phyloP scores from a whole-genome alignment of 2,797 vertebrate species.

The Rhodeus uyekii region DNA sequence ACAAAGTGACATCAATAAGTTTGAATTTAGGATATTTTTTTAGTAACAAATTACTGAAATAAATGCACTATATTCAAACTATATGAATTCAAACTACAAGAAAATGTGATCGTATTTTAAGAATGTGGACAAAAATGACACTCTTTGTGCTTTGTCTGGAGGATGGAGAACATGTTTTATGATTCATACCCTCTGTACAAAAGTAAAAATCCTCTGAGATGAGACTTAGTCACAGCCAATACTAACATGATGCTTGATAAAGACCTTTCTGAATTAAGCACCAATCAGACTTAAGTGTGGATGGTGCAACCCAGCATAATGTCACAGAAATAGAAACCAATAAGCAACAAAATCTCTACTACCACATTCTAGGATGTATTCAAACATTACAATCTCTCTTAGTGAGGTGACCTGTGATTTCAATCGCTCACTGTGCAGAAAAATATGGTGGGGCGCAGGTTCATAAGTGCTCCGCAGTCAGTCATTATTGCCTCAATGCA shows the following conservation, averaged over 20 bases:
- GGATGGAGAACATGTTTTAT: background rate
- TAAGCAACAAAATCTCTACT: background rate
- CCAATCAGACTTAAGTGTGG: background rate
- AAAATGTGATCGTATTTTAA: background rate
- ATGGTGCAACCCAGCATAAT: background rate
- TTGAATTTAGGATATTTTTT: background rate
- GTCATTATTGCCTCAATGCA: conserved; percentile 14
- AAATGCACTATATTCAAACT: no score
- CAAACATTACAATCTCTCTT: background rate
- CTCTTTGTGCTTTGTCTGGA: background rate
- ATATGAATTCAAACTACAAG: no score
- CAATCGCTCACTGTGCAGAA: background rate
- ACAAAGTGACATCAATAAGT: background rate
- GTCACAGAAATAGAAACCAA: background rate
- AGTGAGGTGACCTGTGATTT: background rate
- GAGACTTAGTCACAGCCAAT: background rate
- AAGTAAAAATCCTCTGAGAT: background rate
- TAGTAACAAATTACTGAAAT: background rate
- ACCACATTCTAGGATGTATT: background rate
- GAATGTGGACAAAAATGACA: background rate
- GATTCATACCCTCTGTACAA: background rate
- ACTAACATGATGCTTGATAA: background rate
- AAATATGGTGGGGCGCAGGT: background rate
- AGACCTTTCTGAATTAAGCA: background rate
- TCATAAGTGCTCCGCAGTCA: background rate